Conservation (phyloP, 35 echinoderm and acorn worm species). For the Heliocidaris erythrogramma region DNA sequence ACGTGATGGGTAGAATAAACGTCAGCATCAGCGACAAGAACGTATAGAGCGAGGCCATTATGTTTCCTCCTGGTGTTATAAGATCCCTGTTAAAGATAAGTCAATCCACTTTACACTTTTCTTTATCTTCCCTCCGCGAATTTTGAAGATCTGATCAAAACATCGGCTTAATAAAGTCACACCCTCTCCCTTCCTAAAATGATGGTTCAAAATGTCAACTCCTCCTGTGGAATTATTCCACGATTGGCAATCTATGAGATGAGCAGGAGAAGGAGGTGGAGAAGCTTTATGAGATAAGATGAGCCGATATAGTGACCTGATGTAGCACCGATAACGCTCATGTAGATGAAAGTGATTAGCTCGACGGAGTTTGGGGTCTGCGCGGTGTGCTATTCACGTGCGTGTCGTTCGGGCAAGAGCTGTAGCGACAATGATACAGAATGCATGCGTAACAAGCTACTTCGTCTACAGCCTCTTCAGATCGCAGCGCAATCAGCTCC, state of each 20-base stretch:
- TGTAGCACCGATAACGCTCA: not conserved
- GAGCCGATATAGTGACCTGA: not conserved
- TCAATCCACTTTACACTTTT: not conserved
- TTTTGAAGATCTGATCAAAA: not conserved
- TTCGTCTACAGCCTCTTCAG: not conserved
- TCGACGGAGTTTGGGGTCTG: not conserved
- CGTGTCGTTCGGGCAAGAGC: not conserved
- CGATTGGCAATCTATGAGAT: not conserved
- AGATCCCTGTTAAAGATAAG: not conserved
- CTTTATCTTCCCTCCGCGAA: not conserved
- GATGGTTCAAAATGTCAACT: not conserved
- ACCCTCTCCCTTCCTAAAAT: not conserved
- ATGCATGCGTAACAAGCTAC: not conserved
- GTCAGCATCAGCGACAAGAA: not conserved
- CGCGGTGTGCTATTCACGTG: constrained; percentile 12
- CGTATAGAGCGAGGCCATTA: not conserved
- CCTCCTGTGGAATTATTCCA: not conserved
- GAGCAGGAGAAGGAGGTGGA: not conserved
- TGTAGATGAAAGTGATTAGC: constrained; percentile 3
- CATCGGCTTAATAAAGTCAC: not conserved
- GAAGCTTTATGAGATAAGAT: not conserved
- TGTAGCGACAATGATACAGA: not conserved
- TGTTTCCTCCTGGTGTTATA: not conserved
- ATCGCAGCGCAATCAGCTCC: not conserved
- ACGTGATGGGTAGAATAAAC: not conserved